A percentile compares a stretch with the other conserved stretches of the same genome.
Conservation (phyloP, 2,797 vertebrate species). For the Pangasius krempfi region DNA sequence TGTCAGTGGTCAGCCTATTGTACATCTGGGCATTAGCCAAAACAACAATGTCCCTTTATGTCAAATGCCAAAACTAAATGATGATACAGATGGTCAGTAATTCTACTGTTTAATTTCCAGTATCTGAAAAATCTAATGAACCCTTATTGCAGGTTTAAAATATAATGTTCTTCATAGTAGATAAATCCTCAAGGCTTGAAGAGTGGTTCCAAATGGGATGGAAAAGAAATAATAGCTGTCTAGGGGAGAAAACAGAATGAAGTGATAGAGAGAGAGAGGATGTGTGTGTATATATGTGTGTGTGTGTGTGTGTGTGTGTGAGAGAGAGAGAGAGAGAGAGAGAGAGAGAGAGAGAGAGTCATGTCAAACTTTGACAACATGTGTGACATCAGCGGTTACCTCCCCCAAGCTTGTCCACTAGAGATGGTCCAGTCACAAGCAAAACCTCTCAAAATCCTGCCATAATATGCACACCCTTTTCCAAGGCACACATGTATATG, state of each 20-base stretch:
- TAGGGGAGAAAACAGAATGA: conserved; percentile 4
- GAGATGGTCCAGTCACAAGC: conserved; percentile 72
- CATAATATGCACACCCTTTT: conserved; percentile 34
- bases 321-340: conserved; percentile 17
- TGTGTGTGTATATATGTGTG: not conserved
- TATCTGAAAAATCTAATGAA: conserved; percentile 6
- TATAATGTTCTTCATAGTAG: not conserved
- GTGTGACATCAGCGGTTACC: conserved; percentile 63
- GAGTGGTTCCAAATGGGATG: not conserved
- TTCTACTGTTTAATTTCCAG: not conserved
- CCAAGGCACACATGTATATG: conserved; percentile 12
- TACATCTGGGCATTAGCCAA: not conserved
- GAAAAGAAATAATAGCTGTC: conserved; percentile 4
- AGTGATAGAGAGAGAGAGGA: not conserved
- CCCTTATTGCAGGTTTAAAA: conserved; percentile 5
- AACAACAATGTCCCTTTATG: not conserved
- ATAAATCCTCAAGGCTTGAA: conserved; percentile 27
- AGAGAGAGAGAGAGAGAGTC: conserved; percentile 12
- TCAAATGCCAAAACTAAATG: not conserved
- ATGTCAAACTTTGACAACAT: conserved; percentile 42
- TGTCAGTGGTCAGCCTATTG: not conserved
- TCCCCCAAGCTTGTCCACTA: conserved; percentile 70
- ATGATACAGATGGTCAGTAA: not conserved
- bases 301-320: not conserved
- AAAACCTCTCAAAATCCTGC: conserved; percentile 27